Conservation (phyloP, 2,888 invertebrate genomes). For the Nomada fucata region DNA sequence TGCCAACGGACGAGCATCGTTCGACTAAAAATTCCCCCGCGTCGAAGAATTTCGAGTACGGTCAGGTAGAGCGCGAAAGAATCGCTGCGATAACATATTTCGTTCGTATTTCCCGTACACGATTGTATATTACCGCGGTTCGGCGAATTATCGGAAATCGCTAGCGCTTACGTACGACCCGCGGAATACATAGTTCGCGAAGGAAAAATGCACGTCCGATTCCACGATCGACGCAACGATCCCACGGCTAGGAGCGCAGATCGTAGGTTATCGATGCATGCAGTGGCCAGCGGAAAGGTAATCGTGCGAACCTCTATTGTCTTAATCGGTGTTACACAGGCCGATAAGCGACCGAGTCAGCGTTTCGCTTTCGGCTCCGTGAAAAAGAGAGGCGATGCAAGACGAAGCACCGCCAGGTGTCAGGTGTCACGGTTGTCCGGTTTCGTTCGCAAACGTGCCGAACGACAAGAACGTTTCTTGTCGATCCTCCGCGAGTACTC, state of each 20-base stretch:
- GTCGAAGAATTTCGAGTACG: slow-evolving; percentile 14
- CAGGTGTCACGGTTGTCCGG: slow-evolving; percentile 82
- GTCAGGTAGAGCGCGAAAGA: background rate
- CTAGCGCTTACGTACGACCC: background rate
- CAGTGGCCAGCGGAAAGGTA: slow-evolving; percentile 36
- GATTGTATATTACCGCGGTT: too few relatives aligned
- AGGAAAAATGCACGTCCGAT: too few relatives aligned
- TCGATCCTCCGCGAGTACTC: slow-evolving; percentile 47
- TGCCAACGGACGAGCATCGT: slow-evolving; percentile 26
- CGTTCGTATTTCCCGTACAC: background rate
- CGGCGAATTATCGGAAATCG: too few relatives aligned
- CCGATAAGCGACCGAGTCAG: slow-evolving; percentile 49
- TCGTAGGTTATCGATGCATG: slow-evolving; percentile 47
- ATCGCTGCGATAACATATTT: background rate
- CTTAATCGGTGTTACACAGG: slow-evolving; percentile 63
- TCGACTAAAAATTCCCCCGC: slow-evolving; percentile 32
- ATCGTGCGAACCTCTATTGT: slow-evolving; percentile 76
- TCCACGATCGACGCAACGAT: background rate
- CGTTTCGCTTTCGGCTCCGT: slow-evolving; percentile 43
- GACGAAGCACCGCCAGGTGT: slow-evolving; percentile 75
- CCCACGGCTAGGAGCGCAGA: background rate
- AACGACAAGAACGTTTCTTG: slow-evolving; percentile 68
- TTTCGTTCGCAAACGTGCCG: slow-evolving; percentile 77
- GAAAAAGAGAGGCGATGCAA: slow-evolving; percentile 64
- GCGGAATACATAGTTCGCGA: too few relatives aligned